Percentiles rank a stretch among this genome's conserved stretches.
Conservation (phyloP, 2,888 invertebrate genomes). For the Himalopsyche tibetana region DNA sequence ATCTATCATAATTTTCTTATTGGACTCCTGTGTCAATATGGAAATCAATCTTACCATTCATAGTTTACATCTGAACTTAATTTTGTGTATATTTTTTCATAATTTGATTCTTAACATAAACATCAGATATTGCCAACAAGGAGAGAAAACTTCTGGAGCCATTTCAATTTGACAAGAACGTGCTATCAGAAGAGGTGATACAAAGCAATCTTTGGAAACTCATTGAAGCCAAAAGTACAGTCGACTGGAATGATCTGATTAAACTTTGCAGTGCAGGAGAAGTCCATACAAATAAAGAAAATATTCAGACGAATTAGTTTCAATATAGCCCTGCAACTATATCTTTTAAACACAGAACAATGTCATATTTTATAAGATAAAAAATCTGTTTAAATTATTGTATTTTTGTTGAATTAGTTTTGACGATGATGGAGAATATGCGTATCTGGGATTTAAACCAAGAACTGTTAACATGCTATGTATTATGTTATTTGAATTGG, state of each 20-base stretch:
- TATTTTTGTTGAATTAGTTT: too few species aligned
- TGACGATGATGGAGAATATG: too few species aligned
- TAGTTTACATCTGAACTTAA: neutral
- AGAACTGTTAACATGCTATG: too few species aligned
- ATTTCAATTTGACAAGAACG: conserved; percentile 59
- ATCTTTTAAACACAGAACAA: too few species aligned
- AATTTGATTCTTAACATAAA: conserved; percentile 51
- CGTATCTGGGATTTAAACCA: too few species aligned
- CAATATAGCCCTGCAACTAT: too few species aligned
- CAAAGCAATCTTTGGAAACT: conserved; percentile 59
- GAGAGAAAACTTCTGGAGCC: conserved; percentile 56
- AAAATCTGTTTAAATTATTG: too few species aligned
- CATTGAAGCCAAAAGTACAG: conserved; percentile 56
- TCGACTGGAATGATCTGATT: conserved; percentile 60
- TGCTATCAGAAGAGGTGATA: conserved; percentile 54
- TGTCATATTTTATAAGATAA: too few species aligned
- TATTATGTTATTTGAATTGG: too few species aligned
- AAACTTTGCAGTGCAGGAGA: conserved; percentile 17
- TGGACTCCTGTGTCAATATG: too few species aligned
- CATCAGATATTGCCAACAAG: conserved; percentile 63
- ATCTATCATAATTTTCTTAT: too few species aligned
- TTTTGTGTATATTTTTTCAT: neutral
- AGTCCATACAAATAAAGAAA: conserved; percentile 59
- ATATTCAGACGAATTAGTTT: conserved; percentile 52
- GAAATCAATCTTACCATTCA: too few species aligned